These are phyloP conservation scores for Meteorus colon DNA, from an alignment of 2,888 invertebrate genomes.

Conservation along the genomic window DNA sequence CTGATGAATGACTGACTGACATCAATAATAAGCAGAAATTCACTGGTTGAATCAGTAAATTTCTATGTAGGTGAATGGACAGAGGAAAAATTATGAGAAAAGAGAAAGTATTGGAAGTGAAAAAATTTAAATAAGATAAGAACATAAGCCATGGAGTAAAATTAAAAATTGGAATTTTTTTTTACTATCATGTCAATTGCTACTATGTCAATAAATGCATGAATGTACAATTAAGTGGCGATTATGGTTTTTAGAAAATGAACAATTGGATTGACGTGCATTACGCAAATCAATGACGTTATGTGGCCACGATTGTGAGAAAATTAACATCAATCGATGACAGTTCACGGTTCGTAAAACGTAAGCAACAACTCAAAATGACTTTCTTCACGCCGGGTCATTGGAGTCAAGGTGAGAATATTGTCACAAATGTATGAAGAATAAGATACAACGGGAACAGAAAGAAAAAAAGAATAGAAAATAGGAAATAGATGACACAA, in stretches of 20 bases:
- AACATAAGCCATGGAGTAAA: neutral
- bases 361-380: slow-evolving; percentile 14
- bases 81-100: neutral
- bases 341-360: slow-evolving; percentile 12
- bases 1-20: neutral
- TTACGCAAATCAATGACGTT: slow-evolving; percentile 3
- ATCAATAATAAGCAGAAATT: neutral
- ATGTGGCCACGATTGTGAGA: neutral
- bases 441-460: neutral
- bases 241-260: neutral
- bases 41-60: no score
- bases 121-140: neutral
- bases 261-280: neutral
- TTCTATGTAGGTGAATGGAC: neutral
- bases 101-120: neutral
- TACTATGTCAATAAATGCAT: neutral
- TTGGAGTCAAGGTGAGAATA: slow-evolving; percentile 16
- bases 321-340: neutral
- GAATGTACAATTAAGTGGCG: neutral
- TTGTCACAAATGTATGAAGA: neutral
- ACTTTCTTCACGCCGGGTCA: slow-evolving; percentile 13
- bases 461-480: neutral
- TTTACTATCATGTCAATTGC: neutral
- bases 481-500: neutral
- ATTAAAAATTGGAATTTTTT: neutral